Evolutionary conservation across 1,140 invertebrate genomes (phyloP), one percentile per base, ranked within the genome.

Genomic region (Drosophila pruinosa): DNA sequence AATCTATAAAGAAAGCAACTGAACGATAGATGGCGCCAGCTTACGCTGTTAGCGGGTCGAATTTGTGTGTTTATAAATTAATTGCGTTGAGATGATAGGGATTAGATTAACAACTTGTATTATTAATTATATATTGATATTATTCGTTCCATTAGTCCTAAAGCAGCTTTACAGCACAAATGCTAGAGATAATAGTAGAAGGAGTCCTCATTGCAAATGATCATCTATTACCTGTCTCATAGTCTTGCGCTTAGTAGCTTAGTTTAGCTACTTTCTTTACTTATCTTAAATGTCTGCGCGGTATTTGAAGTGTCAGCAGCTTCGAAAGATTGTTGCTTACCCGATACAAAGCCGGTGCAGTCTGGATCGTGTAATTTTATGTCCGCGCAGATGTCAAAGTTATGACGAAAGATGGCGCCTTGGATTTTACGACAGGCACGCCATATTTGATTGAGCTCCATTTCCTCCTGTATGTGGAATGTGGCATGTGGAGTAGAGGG

Each of bases 371-470:
- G 90, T 7, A 93, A 92, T 22, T 92, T 92, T 85, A 95, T 94
- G 91, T 94, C 94, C 67, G 94, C 93, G 92, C 94, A 94, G 54
- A 96, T 92, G 90, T 95, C 94, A 45, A 95, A 92, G 10, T 93
- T 93, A 52, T 94, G 92, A 54, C 94, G 93, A 85, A 94, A 95
- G 38, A 94, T 93, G 1, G 94, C 93, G 3, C 94, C 93, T 58
- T 94, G 93, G 76, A 95, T 95, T 92, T 95, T 95, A 90, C 95
- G 95, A 91, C 94, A 95, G 26, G 93, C 94, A 75, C 94, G 93
- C 95, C 95, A 95, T 39, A 95, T 93, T 88, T 95, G 93, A 76
- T 91, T 91, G 17, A 91, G 69, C 24, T 81, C 79, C 64, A 81
- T 71, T 8, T 89, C 80, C 54, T 81, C 81, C 85, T 89, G 53